Percentiles rank a stretch among this genome's conserved stretches.
Evolutionary conservation across 2,888 invertebrate genomes (phyloP).

Genomic region (Pachymerium ferrugineum): DNA sequence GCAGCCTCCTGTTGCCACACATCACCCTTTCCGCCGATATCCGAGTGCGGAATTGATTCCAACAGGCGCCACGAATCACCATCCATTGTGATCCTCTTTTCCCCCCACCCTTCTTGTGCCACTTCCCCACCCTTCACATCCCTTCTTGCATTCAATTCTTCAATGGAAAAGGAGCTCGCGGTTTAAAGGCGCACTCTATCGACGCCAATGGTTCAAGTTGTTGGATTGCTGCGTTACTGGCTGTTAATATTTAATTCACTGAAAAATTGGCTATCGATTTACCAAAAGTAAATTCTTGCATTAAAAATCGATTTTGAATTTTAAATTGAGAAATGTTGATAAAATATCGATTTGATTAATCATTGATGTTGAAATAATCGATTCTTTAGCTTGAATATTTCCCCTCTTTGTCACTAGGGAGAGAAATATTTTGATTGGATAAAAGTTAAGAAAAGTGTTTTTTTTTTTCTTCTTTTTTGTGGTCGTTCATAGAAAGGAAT

Average conservation of each 20-base stretch:
- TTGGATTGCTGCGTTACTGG: too few species aligned
- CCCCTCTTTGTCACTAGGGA: neutral
- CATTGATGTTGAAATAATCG: too few species aligned
- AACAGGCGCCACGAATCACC: slow-evolving; percentile 13
- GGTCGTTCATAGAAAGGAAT: neutral
- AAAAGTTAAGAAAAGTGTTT: neutral
- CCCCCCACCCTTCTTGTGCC: too few species aligned
- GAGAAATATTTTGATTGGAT: neutral
- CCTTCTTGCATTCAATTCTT: slow-evolving; percentile 4
- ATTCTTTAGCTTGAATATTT: neutral
- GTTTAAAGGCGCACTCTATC: neutral
- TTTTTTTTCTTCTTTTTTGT: neutral
- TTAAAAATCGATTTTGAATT: too few species aligned
- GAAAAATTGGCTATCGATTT: neutral
- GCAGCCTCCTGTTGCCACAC: neutral
- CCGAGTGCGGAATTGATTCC: slow-evolving; percentile 4
- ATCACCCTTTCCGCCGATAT: neutral
- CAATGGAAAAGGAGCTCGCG: neutral
- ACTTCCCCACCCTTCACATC: too few species aligned
- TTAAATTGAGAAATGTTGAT: too few species aligned
- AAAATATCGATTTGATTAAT: too few species aligned
- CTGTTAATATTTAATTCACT: too few species aligned
- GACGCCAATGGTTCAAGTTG: too few species aligned
- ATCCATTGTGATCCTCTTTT: slow-evolving; percentile 6
- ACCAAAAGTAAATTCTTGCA: too few species aligned